Evolutionary conservation across 2,888 invertebrate genomes (phyloP).

Genomic region (Meta bourneti): DNA sequence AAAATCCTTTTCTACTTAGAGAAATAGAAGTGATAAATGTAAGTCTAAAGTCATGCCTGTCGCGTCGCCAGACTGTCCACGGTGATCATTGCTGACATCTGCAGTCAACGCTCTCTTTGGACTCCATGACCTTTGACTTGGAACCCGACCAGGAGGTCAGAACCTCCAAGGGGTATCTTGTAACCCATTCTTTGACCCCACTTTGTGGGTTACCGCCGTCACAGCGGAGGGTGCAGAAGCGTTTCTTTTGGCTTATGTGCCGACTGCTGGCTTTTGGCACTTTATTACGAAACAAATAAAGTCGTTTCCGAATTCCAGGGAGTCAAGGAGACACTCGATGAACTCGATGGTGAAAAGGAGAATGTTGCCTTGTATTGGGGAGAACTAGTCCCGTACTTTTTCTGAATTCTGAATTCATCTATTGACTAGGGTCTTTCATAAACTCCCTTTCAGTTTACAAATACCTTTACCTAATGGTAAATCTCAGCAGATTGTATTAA

Average conservation of each 20-base stretch:
- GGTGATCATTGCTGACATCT: neutral
- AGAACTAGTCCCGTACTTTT: neutral
- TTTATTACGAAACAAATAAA: neutral
- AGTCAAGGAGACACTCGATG: neutral
- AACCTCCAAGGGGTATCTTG: neutral
- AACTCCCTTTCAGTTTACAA: no score
- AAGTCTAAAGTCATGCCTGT: no score
- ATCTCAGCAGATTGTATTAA: no score
- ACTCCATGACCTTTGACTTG: neutral
- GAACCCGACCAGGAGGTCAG: slow-evolving; percentile 6
- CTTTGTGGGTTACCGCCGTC: neutral
- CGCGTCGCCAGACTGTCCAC: slow-evolving; percentile 9
- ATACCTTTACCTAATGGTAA: no score
- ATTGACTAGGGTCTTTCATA: no score
- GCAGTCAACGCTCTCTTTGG: neutral
- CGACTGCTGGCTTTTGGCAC: no score
- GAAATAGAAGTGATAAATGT: no score
- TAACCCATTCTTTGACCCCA: neutral
- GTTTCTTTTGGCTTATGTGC: no score
- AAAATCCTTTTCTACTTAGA: no score
- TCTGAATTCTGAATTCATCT: no score
- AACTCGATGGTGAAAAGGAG: neutral
- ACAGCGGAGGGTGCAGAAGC: neutral
- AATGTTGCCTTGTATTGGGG: neutral
- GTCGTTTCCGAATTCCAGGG: neutral